Percentiles rank a stretch among this genome's conserved stretches.
These are phyloP conservation scores for Poeciliopsis turrubarensis DNA, from an alignment of 2,113 vertebrate species.

Conservation along the genomic window DNA sequence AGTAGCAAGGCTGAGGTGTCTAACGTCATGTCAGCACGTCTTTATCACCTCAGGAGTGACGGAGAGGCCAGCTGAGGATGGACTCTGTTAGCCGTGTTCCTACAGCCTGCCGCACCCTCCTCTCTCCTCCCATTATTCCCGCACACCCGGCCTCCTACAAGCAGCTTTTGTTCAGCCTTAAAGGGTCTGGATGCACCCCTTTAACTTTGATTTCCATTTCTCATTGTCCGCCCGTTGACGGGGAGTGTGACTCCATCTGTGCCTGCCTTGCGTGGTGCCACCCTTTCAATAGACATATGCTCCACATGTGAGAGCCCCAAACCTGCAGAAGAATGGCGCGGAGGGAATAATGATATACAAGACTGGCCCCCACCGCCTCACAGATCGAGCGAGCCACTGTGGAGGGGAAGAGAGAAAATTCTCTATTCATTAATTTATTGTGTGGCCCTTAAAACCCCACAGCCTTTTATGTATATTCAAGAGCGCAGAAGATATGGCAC, in stretches of 20 bases:
- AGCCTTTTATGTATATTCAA: slow-evolving; percentile 81
- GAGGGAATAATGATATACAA: slow-evolving; percentile 81
- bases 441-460: slow-evolving; percentile 69
- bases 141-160: slow-evolving; percentile 91
- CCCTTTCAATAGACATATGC: slow-evolving; percentile 90
- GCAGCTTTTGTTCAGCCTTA: slow-evolving; percentile 87
- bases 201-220: slow-evolving; percentile 84
- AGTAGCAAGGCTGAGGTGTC: slow-evolving; percentile 54
- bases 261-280: slow-evolving; percentile 85
- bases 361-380: slow-evolving; percentile 62
- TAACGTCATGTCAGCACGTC: slow-evolving; percentile 74
- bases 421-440: slow-evolving; percentile 80
- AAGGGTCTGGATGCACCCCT: slow-evolving; percentile 81
- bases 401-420: slow-evolving; percentile 54
- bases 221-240: slow-evolving; percentile 81
- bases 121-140: slow-evolving; percentile 73
- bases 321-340: slow-evolving; percentile 77
- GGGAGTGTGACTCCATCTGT: slow-evolving; percentile 88
- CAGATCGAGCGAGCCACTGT: slow-evolving; percentile 38
- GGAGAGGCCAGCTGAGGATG: slow-evolving; percentile 80
- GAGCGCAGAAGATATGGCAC: slow-evolving; percentile 75
- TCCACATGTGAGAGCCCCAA: slow-evolving; percentile 78
- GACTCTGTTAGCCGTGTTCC: slow-evolving; percentile 83
- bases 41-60: slow-evolving; percentile 78
- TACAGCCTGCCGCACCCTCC: slow-evolving; percentile 72